Evolutionary conservation across 2,888 invertebrate species (phyloP).

Genomic region (Enchytraeus crypticus): DNA sequence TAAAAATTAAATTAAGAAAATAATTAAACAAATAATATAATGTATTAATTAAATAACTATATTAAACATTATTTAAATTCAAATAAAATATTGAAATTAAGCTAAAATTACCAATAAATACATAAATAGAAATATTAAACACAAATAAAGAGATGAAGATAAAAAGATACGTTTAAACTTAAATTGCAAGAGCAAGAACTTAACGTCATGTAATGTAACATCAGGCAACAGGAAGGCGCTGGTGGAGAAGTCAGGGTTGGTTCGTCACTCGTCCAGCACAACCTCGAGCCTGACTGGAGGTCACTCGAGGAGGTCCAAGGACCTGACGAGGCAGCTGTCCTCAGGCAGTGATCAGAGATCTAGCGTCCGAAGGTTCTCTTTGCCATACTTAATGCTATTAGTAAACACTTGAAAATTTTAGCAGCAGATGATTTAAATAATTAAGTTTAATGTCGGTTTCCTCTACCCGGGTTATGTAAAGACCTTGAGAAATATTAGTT

Average conservation of each 20-base stretch:
- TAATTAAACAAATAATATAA: too few relatives aligned
- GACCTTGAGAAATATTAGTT: too few relatives aligned
- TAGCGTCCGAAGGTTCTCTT: constrained; percentile 19
- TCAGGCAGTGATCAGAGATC: constrained; percentile 15
- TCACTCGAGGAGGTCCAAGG: constrained; percentile 28
- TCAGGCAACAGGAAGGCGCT: constrained; percentile 59
- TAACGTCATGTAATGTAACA: neutral
- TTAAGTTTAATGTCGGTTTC: too few relatives aligned
- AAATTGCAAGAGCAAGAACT: neutral
- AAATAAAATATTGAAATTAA: too few relatives aligned
- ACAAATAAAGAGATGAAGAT: neutral
- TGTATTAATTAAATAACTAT: too few relatives aligned
- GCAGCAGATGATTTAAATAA: too few relatives aligned
- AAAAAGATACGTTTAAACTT: neutral
- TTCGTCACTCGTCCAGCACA: constrained; percentile 51
- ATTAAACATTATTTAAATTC: too few relatives aligned
- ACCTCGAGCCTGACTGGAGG: too few relatives aligned
- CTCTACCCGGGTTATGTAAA: too few relatives aligned
- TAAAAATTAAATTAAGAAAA: too few relatives aligned
- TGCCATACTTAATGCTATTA: neutral
- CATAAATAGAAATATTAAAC: neutral
- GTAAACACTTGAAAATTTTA: neutral
- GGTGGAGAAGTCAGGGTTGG: constrained; percentile 79
- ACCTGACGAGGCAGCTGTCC: constrained; percentile 10
- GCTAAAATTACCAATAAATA: too few relatives aligned